These are phyloP conservation scores for Physella acuta DNA, from an alignment of 1,140 invertebrate species.

Conservation along the genomic window DNA sequence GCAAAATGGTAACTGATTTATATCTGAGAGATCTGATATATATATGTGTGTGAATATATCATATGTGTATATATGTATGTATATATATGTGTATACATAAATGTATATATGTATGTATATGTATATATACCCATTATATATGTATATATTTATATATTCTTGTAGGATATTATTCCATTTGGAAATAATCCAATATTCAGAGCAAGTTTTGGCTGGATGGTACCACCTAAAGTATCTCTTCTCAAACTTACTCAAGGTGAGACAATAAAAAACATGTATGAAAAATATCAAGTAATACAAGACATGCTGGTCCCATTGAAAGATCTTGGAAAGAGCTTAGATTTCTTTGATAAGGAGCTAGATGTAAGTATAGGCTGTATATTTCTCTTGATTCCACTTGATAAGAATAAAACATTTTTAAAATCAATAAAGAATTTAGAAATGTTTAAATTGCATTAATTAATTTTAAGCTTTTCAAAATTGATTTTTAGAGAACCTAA, in stretches of 20 bases:
- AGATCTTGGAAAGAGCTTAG: slow-evolving; percentile 66
- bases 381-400: neutral
- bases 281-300: slow-evolving; percentile 74
- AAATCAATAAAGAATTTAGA: neutral
- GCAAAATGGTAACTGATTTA: too few relatives aligned
- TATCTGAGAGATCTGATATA: too few relatives aligned
- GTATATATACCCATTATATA: too few relatives aligned
- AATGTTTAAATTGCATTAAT: neutral
- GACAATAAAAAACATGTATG: slow-evolving; percentile 74
- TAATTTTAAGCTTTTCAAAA: too few relatives aligned
- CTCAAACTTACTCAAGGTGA: slow-evolving; percentile 80
- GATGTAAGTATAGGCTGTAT: slow-evolving; percentile 61
- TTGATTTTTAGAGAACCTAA: too few relatives aligned
- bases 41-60: too few relatives aligned
- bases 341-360: slow-evolving; percentile 71
- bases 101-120: too few relatives aligned
- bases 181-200: slow-evolving; percentile 79
- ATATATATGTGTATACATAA: too few relatives aligned
- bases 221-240: slow-evolving; percentile 81
- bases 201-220: slow-evolving; percentile 75
- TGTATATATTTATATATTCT: too few relatives aligned
- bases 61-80: too few relatives aligned
- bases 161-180: slow-evolving; percentile 84
- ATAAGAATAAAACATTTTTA: slow-evolving; percentile 1
- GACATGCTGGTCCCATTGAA: slow-evolving; percentile 79